These are phyloP conservation scores for Molossus molossus DNA, from an alignment of 2,797 vertebrate genomes.

Conservation along the genomic window DNA sequence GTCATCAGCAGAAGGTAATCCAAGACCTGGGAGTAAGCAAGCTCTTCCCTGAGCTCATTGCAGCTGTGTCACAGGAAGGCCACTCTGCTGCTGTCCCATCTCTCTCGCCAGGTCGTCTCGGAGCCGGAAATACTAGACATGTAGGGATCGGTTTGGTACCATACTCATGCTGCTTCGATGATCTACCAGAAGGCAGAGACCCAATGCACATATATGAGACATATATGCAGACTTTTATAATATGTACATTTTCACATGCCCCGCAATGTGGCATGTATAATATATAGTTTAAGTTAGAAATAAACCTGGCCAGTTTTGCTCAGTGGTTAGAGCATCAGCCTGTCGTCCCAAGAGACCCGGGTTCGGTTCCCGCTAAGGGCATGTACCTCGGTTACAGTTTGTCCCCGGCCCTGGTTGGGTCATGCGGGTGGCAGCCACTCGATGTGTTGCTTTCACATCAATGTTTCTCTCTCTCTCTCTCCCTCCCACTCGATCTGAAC, in stretches of 20 bases:
- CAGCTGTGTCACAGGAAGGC: not conserved
- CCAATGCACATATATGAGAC: not conserved
- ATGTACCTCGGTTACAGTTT: too few relatives aligned
- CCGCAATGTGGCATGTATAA: not conserved
- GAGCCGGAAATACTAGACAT: not conserved
- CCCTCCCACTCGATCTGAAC: too few relatives aligned
- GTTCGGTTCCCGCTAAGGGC: too few relatives aligned
- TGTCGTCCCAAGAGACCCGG: too few relatives aligned
- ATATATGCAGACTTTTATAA: not conserved
- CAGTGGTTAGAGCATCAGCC: too few relatives aligned
- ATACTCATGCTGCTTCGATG: not conserved
- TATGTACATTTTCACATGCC: not conserved
- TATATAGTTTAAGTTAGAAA: conserved; percentile 9
- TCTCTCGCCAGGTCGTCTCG: not conserved
- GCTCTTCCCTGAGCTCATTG: not conserved
- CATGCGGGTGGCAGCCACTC: too few relatives aligned
- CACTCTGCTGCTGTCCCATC: not conserved
- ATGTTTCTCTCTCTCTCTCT: too few relatives aligned
- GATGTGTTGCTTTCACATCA: too few relatives aligned
- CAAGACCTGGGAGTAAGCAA: not conserved
- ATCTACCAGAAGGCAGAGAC: not conserved
- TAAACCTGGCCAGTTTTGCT: not conserved
- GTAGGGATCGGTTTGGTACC: not conserved
- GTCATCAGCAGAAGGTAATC: not conserved
- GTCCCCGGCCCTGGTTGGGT: too few relatives aligned